Evolutionary conservation across 2,797 vertebrate species (phyloP).

Genomic region (Anabas testudineus): DNA sequence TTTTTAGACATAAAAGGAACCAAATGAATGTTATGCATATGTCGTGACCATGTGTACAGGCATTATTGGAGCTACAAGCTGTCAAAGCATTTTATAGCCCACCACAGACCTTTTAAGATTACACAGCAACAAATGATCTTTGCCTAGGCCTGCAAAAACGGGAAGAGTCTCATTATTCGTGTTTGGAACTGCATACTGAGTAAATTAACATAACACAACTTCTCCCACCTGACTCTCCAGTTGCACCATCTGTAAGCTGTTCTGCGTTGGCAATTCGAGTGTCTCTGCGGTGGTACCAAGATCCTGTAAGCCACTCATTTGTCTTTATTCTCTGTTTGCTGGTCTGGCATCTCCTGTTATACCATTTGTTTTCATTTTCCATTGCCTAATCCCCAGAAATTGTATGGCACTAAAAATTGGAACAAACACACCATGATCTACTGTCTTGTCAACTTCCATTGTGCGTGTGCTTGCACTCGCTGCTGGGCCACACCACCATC

Average conservation of each 20-base stretch:
- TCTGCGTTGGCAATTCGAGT: conserved; percentile 18
- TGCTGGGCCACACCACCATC: neutral
- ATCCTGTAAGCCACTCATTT: conserved; percentile 12
- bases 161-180: conserved; percentile 22
- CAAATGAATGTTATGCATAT: neutral
- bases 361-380: conserved; percentile 41
- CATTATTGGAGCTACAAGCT: neutral
- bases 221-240: neutral
- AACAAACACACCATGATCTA: conserved; percentile 23
- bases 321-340: conserved; percentile 22
- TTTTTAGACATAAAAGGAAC: neutral
- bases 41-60: conserved; percentile 8
- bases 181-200: conserved; percentile 12
- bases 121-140: neutral
- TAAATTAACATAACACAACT: conserved; percentile 26
- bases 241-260: conserved; percentile 23
- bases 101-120: neutral
- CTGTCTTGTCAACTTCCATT: conserved; percentile 26
- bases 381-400: conserved; percentile 29
- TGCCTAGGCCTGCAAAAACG: conserved; percentile 1
- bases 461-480: conserved; percentile 9
- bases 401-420: conserved; percentile 13
- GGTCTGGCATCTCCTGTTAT: conserved; percentile 13
- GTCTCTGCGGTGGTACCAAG: conserved; percentile 27
- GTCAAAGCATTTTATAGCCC: conserved; percentile 9